phyloP scores from a whole-genome alignment of 2,113 vertebrate species.

The Ursus arctos region DNA sequence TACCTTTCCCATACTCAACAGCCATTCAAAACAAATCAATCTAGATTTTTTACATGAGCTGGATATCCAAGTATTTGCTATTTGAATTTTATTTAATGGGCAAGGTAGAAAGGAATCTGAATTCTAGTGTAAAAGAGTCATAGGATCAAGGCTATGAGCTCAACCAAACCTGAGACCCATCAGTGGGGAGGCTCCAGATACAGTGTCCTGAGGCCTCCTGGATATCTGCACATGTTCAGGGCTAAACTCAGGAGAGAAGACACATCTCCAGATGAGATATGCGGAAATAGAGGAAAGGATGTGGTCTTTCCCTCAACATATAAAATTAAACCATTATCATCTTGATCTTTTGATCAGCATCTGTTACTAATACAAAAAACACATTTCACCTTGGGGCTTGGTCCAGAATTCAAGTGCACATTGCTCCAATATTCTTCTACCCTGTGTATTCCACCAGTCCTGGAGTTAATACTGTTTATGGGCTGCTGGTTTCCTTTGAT shows the following conservation, averaged over 20 bases:
- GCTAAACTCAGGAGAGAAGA: background rate
- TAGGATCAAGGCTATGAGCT: background rate
- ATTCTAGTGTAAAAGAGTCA: background rate
- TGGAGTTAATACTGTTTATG: constrained; percentile 77
- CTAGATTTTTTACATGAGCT: background rate
- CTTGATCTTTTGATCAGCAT: constrained; percentile 53
- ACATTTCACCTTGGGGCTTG: constrained; percentile 28
- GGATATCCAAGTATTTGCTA: background rate
- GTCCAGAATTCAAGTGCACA: constrained; percentile 26
- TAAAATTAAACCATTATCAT: background rate
- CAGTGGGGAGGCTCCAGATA: background rate
- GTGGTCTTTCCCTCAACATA: background rate
- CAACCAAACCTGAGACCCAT: background rate
- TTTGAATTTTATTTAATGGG: background rate
- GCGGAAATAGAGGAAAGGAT: background rate
- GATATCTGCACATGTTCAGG: fast-evolving
- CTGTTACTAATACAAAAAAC: constrained; percentile 70
- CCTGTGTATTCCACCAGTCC: constrained; percentile 76
- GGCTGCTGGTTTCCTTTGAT: constrained; percentile 83
- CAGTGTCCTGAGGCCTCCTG: background rate
- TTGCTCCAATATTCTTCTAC: constrained; percentile 69
- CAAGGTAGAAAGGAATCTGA: background rate
- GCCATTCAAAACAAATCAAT: background rate
- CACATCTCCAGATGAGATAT: fast-evolving
- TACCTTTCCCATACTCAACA: background rate